Conservation (phyloP, 2,113 vertebrate genomes). For the Alces alces region DNA sequence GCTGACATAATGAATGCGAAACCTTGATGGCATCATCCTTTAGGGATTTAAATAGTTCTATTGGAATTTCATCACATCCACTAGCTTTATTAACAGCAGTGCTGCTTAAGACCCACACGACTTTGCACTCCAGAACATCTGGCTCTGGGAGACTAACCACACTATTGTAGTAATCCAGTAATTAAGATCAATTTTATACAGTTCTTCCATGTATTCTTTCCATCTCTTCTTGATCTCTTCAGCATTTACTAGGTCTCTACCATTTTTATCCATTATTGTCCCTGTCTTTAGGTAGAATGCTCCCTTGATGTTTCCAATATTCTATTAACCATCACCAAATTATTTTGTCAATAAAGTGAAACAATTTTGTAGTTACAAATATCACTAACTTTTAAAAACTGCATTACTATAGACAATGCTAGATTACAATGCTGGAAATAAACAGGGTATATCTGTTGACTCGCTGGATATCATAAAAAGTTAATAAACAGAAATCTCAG, state of each 20-base stretch:
- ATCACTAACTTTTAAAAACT: background rate
- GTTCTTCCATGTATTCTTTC: background rate
- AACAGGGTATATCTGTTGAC: background rate
- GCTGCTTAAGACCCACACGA: background rate
- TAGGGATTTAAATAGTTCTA: background rate
- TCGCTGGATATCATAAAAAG: background rate
- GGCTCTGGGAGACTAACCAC: background rate
- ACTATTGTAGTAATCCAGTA: background rate
- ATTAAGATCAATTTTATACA: background rate
- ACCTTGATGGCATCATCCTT: background rate
- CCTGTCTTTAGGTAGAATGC: background rate
- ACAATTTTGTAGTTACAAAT: background rate
- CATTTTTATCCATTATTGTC: background rate
- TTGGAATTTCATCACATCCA: background rate
- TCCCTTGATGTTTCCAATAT: background rate
- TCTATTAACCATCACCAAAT: background rate
- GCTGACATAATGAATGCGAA: background rate
- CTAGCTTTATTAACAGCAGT: background rate
- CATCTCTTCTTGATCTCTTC: background rate
- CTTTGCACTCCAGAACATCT: background rate
- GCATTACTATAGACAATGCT: background rate
- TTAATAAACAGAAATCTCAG: background rate
- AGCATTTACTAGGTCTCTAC: background rate
- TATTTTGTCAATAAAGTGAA: background rate
- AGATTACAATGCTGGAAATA: background rate